Evolutionary conservation across 2,888 invertebrate genomes (phyloP).

Genomic region (Nasonovia ribisnigri): DNA sequence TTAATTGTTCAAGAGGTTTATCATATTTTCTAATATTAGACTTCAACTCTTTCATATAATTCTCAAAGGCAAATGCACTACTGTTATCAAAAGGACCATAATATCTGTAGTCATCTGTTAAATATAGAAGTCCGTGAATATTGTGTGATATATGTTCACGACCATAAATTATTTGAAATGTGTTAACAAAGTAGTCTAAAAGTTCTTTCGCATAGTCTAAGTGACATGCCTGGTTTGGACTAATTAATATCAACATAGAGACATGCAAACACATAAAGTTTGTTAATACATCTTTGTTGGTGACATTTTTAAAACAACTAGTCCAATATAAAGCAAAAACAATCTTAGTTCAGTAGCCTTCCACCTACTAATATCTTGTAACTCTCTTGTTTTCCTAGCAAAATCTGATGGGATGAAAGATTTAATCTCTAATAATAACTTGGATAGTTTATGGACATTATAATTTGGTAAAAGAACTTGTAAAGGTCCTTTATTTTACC

Average conservation of each 20-base stretch:
- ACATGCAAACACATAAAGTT: neutral
- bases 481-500: neutral
- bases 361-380: neutral
- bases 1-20: neutral
- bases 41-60: neutral
- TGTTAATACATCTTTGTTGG: neutral
- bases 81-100: neutral
- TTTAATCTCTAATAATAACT: neutral
- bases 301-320: neutral
- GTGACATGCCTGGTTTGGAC: neutral
- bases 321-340: neutral
- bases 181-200: neutral
- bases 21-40: neutral
- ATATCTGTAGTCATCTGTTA: neutral
- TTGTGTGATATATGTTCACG: neutral
- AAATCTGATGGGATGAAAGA: neutral
- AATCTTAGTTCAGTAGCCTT: neutral
- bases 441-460: neutral
- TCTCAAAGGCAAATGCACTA: neutral
- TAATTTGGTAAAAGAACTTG: neutral
- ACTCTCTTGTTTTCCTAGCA: neutral
- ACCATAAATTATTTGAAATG: neutral
- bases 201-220: neutral
- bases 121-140: neutral
- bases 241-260: neutral